Percentiles rank a stretch among this genome's conserved stretches.
Evolutionary conservation across 1,140 invertebrate genomes (phyloP).

Genomic region (Nebria ingens): DNA sequence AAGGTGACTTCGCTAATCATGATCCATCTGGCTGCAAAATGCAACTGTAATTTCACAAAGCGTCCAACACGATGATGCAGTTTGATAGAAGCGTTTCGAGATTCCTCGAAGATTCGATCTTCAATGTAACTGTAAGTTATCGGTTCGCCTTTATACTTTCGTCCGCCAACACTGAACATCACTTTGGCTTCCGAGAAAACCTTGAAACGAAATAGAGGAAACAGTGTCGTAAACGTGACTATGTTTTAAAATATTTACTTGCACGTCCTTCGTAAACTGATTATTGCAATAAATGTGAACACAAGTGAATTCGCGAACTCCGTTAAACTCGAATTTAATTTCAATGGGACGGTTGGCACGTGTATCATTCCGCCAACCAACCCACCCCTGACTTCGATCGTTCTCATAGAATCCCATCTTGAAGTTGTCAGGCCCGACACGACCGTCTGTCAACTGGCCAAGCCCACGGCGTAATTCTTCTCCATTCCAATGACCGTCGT

Average conservation of each 20-base stretch:
- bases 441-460: constrained; percentile 73
- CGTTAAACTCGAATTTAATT: constrained; percentile 80
- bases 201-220: constrained; percentile 27
- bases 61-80: constrained; percentile 63
- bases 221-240: background rate
- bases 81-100: constrained; percentile 58
- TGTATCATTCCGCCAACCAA: constrained; percentile 83
- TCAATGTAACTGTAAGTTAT: constrained; percentile 42
- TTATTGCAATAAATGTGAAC: constrained; percentile 76
- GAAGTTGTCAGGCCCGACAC: constrained; percentile 54
- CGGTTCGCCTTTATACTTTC: constrained; percentile 49
- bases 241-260: constrained; percentile 42
- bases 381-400: constrained; percentile 62
- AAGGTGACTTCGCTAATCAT: constrained; percentile 79
- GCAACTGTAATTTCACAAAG: constrained; percentile 66
- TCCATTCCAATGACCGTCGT: constrained; percentile 54
- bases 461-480: constrained; percentile 58
- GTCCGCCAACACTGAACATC: constrained; percentile 60
- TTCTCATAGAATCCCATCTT: constrained; percentile 53
- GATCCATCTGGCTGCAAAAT: constrained; percentile 77
- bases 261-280: constrained; percentile 68
- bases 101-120: constrained; percentile 54
- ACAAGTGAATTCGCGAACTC: constrained; percentile 73
- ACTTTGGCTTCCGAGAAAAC: constrained; percentile 51
- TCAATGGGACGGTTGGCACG: constrained; percentile 53